Evolutionary conservation across 2,797 vertebrate species (phyloP), one percentile per base, ranked within the genome.

Genomic region (Eulemur mongoz): DNA sequence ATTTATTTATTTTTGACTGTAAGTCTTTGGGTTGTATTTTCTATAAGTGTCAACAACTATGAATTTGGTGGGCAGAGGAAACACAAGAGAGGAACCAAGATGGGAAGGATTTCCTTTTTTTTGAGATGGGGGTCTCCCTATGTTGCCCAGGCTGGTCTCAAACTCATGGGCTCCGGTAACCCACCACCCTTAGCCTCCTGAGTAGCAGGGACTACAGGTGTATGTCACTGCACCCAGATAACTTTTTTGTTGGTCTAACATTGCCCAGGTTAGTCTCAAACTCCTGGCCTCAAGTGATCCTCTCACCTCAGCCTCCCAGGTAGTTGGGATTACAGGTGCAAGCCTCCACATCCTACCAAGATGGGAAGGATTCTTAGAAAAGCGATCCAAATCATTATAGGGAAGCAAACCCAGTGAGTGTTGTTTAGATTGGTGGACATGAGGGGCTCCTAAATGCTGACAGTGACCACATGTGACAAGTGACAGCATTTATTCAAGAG

Each of bases 11-110:
- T 93, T 93, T 63, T 0, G 7, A 95, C 87, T 95, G 57, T 75
- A 93, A 96, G 89, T 79, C 88, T 91, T 96, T 1, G 83, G 10
- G 83, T 40, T 95, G 69, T 81, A 97, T 97, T 94, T 96, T 96
- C 65, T 73, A n/a, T 61, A 17, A 0, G 57, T 0, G 87, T 93
- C 82, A 25, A 90, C 38, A 85, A 23, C 15, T 79, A 80, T 1
- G 15, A 2, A 32, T 48, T 38, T 80, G 14, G 11, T 84, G 30
- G 52, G 6, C n/a, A 81, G 38, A 70, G 13, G 15, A 94, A 94
- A 86, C 0, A 92, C 15, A 69, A 23, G 25, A 38, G 1, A 81
- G 8, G 52, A 69, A 86, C 15, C 30, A 80, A 61, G 25, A 93
- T 6, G 15, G 30, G 32, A 35, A 82, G 40, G 1, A 70, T 75